These are phyloP conservation scores for Epizoanthus rinbou DNA, from an alignment of 92 coral and sea anemone genomes.

Conservation along the genomic window DNA sequence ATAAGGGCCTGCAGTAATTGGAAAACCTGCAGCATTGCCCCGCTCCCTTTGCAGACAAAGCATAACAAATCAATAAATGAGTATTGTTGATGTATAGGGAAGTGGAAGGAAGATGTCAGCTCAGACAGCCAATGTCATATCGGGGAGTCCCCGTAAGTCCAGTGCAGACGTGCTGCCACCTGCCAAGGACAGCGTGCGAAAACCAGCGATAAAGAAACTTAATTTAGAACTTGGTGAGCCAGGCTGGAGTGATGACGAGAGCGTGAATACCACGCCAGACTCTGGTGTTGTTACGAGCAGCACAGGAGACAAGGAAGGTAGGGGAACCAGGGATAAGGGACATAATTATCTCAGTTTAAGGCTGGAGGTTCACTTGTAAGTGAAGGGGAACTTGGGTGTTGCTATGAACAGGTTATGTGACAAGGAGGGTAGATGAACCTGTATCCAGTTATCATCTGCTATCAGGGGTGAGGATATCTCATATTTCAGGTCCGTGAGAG, in stretches of 20 bases:
- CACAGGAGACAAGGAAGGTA: slow-evolving; percentile 9
- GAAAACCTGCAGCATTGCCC: not conserved
- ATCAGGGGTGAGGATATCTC: no score
- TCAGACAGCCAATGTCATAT: not conserved
- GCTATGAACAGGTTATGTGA: no score
- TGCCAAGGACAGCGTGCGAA: not conserved
- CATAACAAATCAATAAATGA: not conserved
- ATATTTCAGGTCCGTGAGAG: no score
- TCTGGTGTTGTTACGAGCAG: not conserved
- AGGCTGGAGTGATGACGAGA: not conserved
- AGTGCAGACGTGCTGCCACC: not conserved
- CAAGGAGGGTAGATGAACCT: no score
- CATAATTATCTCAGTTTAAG: no score
- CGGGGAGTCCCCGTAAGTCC: slow-evolving; percentile 27
- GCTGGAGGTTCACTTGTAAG: no score
- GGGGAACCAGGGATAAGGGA: no score
- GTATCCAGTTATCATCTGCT: no score
- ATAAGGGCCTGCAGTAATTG: not conserved
- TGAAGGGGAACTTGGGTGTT: no score
- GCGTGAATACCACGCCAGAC: not conserved
- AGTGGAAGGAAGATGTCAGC: slow-evolving; percentile 29
- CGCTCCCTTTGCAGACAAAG: not conserved
- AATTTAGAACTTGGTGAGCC: slow-evolving; percentile 9
- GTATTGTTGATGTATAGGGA: not conserved
- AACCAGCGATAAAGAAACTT: slow-evolving; percentile 30